These are phyloP conservation scores for Cherax destructor DNA, from an alignment of 1,140 invertebrate genomes.

Conservation along the genomic window DNA sequence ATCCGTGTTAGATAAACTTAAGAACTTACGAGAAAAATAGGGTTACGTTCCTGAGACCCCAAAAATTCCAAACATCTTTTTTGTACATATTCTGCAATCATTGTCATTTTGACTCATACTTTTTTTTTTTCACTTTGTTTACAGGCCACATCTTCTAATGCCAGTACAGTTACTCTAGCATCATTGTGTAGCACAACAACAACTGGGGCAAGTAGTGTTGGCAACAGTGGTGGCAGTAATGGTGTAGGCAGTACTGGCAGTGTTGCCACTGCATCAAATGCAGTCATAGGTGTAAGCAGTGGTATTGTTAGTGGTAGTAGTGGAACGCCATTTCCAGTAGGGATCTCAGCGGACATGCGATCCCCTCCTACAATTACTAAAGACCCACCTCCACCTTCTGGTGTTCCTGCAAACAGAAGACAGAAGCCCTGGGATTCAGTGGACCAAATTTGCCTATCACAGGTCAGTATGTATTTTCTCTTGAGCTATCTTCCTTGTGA, in stretches of 20 bases:
- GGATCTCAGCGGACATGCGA: constrained; percentile 22
- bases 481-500: neutral
- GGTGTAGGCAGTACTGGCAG: neutral
- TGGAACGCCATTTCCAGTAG: constrained; percentile 12
- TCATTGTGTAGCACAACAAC: constrained; percentile 41
- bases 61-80: too few species aligned
- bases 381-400: constrained; percentile 50
- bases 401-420: constrained; percentile 53
- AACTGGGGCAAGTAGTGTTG: constrained; percentile 13
- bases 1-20: too few species aligned
- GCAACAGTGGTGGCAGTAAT: constrained; percentile 35
- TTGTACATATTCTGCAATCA: too few species aligned
- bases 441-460: constrained; percentile 42
- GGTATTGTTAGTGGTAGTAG: neutral
- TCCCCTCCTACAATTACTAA: constrained; percentile 56
- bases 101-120: too few species aligned
- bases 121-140: neutral
- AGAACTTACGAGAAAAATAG: too few species aligned
- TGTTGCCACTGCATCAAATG: neutral
- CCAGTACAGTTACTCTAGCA: constrained; percentile 37
- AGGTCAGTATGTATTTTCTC: constrained; percentile 31
- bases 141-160: constrained; percentile 41
- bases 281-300: constrained; percentile 5
- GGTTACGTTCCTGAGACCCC: too few species aligned
- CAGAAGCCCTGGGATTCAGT: constrained; percentile 64